Percentiles rank a stretch among this genome's conserved stretches.
These are phyloP conservation scores for Drosophila dunni DNA, from an alignment of 1,140 invertebrate genomes.

Conservation along the genomic window DNA sequence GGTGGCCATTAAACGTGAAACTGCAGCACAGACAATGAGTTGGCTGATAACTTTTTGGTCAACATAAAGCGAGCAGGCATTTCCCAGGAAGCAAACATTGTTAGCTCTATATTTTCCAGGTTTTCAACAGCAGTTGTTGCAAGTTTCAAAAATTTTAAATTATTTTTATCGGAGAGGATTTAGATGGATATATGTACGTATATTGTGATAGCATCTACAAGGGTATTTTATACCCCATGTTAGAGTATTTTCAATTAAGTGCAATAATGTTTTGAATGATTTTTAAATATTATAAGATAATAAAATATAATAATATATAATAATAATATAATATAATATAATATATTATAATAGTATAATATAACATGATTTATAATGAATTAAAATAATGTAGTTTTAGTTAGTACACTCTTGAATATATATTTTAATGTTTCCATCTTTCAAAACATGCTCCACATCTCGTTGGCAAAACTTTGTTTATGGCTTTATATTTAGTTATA, in stretches of 20 bases:
- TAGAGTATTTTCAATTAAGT: not conserved
- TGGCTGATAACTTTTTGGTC: slow-evolving; percentile 20
- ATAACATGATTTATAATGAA: too few species aligned
- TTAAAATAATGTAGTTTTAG: too few species aligned
- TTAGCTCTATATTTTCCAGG: slow-evolving; percentile 22
- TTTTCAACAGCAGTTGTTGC: not conserved
- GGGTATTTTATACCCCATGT: not conserved
- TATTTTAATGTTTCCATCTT: not conserved
- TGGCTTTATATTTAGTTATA: slow-evolving; percentile 8
- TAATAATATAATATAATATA: too few species aligned
- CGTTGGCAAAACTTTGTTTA: not conserved
- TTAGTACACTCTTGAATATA: too few species aligned
- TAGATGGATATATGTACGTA: not conserved
- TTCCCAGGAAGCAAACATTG: slow-evolving; percentile 16
- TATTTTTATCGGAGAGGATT: not conserved
- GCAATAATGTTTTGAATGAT: not conserved
- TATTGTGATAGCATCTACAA: not conserved
- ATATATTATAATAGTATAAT: too few species aligned
- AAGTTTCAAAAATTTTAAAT: not conserved
- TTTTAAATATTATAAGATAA: too few species aligned
- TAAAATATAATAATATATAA: too few species aligned
- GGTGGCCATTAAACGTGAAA: slow-evolving; percentile 17
- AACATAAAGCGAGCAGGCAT: slow-evolving; percentile 3
- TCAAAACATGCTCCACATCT: not conserved
- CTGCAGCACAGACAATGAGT: slow-evolving; percentile 4